These are phyloP conservation scores for Microtus ochrogaster DNA, from an alignment of 2,113 vertebrate species.

Conservation along the genomic window DNA sequence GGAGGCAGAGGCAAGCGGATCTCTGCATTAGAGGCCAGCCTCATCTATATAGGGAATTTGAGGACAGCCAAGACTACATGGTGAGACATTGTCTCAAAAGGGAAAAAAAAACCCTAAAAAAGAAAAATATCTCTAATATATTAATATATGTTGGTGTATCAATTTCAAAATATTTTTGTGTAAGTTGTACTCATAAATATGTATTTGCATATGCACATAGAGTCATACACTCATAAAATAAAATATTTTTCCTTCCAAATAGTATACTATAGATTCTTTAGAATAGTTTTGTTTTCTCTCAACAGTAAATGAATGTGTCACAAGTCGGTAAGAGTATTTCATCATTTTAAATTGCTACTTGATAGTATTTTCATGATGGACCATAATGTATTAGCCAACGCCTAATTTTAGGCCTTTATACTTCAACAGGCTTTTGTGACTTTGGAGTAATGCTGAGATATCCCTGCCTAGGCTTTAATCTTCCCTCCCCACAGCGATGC, in stretches of 20 bases:
- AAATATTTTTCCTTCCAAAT: constrained; percentile 28
- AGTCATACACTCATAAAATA: not conserved
- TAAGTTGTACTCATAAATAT: not conserved
- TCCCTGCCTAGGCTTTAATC: not conserved
- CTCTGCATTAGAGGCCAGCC: not conserved
- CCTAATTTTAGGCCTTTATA: constrained; percentile 24
- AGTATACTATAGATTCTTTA: not conserved
- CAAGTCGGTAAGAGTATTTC: not conserved
- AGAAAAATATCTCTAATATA: not conserved
- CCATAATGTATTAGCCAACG: constrained; percentile 31
- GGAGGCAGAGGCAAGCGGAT: not conserved
- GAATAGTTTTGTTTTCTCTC: constrained; percentile 25
- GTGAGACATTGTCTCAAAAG: not conserved
- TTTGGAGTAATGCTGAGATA: not conserved
- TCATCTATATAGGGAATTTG: too few species aligned
- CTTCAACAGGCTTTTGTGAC: constrained; percentile 24
- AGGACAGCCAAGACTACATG: not conserved
- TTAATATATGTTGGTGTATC: not conserved
- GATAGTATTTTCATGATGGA: constrained; percentile 20
- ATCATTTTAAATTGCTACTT: constrained; percentile 14
- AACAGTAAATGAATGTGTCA: constrained; percentile 41
- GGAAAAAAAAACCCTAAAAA: not conserved
- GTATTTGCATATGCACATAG: not conserved
- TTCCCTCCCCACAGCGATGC: not conserved
- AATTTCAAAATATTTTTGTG: not conserved